Conservation (phyloP, 2,113 vertebrate genomes). For the Oncorhynchus keta region DNA sequence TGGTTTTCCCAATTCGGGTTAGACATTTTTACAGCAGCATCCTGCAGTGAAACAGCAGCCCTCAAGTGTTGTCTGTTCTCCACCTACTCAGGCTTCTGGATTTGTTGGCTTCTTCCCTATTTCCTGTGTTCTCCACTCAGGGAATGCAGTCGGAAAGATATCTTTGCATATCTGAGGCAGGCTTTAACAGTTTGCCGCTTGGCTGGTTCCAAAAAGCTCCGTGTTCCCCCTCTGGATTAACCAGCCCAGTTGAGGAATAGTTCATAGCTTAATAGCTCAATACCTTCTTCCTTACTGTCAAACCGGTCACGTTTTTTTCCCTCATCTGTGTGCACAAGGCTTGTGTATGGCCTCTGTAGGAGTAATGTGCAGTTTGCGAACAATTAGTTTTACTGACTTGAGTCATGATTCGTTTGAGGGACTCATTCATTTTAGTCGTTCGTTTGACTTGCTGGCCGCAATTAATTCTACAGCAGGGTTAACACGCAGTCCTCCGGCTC, state of each 20-base stretch:
- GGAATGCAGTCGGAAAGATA: not conserved
- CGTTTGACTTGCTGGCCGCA: no score
- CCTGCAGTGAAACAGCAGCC: not conserved
- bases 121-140: not conserved
- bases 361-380: not conserved
- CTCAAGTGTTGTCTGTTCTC: not conserved
- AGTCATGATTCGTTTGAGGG: no score
- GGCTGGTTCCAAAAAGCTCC: not conserved
- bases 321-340: not conserved
- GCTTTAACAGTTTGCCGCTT: not conserved
- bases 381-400: no score
- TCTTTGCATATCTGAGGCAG: not conserved
- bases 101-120: not conserved
- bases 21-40: not conserved
- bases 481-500: no score
- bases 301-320: not conserved
- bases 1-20: not conserved
- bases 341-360: not conserved
- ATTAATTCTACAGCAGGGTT: no score
- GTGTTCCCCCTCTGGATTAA: constrained; percentile 1
- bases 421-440: no score
- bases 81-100: not conserved
- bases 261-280: not conserved
- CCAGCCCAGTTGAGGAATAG: not conserved
- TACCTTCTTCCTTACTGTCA: not conserved